phyloP scores from a whole-genome alignment of 2,888 invertebrate genomes.

The Allolobophora icterica region DNA sequence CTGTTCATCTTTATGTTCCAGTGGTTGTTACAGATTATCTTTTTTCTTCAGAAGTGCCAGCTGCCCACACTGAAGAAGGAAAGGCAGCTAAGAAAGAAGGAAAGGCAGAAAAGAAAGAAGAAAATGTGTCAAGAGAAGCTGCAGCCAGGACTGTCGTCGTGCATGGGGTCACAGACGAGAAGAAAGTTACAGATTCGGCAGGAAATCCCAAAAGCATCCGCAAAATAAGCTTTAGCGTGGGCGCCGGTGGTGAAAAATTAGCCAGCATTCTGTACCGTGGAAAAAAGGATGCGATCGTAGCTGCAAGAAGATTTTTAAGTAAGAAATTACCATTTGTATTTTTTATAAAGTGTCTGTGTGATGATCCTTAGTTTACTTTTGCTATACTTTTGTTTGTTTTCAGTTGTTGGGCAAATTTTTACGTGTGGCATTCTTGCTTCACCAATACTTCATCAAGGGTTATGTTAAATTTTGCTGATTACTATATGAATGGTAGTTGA shows the following conservation, averaged over 20 bases:
- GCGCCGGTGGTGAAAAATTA: background rate
- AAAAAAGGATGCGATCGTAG: background rate
- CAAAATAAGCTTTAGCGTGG: background rate
- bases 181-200: background rate
- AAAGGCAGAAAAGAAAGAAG: background rate
- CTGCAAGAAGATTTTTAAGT: background rate
- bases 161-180: background rate
- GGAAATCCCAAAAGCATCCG: slow-evolving; percentile 18
- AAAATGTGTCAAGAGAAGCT: background rate
- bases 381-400: too few relatives aligned
- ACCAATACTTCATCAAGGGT: too few relatives aligned
- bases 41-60: too few relatives aligned
- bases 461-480: too few relatives aligned
- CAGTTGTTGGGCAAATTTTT: too few relatives aligned
- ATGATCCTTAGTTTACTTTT: too few relatives aligned
- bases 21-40: too few relatives aligned
- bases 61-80: too few relatives aligned
- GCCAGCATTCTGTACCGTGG: background rate
- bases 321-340: background rate
- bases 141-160: background rate
- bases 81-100: background rate
- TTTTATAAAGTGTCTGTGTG: background rate
- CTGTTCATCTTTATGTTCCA: too few relatives aligned
- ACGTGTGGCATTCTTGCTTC: too few relatives aligned
- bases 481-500: too few relatives aligned